Conservation (phyloP, 2,797 vertebrate species). For the Enteromius thamalakanensis region DNA sequence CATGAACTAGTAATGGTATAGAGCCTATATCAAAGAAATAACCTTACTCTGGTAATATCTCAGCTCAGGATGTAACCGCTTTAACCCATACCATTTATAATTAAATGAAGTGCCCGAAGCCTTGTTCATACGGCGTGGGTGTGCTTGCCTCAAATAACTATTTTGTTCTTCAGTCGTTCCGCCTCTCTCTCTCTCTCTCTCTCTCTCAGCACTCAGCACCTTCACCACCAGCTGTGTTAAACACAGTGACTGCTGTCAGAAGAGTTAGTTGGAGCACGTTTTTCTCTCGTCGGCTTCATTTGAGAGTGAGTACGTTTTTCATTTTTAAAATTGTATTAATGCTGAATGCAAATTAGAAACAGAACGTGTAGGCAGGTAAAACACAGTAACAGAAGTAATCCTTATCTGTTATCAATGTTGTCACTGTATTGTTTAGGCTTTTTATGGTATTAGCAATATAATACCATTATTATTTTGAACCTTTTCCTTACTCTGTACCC, state of each 20-base stretch:
- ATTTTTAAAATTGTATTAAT: no score
- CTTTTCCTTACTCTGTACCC: no score
- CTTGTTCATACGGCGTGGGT: background rate
- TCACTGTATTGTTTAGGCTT: background rate
- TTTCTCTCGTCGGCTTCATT: background rate
- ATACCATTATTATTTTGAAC: no score
- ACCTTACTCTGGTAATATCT: background rate
- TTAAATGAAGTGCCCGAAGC: background rate
- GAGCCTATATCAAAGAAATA: background rate
- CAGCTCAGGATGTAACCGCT: background rate
- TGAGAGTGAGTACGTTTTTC: slow-evolving; percentile 6
- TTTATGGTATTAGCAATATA: no score
- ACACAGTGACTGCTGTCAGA: background rate
- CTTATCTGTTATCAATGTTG: background rate
- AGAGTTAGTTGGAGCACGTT: no score
- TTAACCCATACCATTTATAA: background rate
- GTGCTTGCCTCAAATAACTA: background rate
- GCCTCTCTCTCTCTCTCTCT: background rate
- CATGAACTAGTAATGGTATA: background rate
- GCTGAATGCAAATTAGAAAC: background rate
- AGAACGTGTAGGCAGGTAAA: background rate
- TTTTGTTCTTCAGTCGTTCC: background rate
- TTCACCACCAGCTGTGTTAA: background rate
- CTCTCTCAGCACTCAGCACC: no score
- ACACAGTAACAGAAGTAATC: background rate